phyloP scores from a whole-genome alignment of 1,140 invertebrate genomes.

The Drosophila prosaltans region DNA sequence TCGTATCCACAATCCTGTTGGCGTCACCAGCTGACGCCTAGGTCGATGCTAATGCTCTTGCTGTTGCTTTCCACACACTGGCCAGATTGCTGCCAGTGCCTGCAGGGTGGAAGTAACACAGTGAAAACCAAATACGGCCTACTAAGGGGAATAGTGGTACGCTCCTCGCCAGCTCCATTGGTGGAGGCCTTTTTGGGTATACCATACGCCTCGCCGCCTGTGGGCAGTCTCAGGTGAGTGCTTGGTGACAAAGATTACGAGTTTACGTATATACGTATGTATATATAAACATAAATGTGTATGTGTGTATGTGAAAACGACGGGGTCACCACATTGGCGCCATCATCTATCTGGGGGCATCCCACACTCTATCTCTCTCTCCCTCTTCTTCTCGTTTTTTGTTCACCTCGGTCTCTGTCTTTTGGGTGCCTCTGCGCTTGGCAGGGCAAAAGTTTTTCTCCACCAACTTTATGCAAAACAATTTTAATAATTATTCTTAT shows the following conservation, averaged over 20 bases:
- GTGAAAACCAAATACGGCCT: constrained; percentile 94
- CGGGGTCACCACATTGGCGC: constrained; percentile 33
- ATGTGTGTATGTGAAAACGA: constrained; percentile 22
- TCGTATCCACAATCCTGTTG: constrained; percentile 45
- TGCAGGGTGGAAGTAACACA: constrained; percentile 86
- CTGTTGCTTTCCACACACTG: constrained; percentile 66
- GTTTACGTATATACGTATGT: not conserved
- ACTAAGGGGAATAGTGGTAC: constrained; percentile 91
- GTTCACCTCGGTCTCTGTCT: not conserved
- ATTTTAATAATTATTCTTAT: constrained; percentile 81
- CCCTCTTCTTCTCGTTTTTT: no score
- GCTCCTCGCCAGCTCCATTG: constrained; percentile 89
- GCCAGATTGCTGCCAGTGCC: constrained; percentile 71
- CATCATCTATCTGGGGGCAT: constrained; percentile 1
- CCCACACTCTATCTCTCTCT: not conserved
- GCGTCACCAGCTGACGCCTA: constrained; percentile 37
- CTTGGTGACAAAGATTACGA: constrained; percentile 30
- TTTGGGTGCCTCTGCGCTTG: constrained; percentile 15
- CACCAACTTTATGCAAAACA: constrained; percentile 64
- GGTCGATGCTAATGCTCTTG: constrained; percentile 54
- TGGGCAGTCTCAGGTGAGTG: constrained; percentile 82
- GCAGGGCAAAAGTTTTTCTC: constrained; percentile 46
- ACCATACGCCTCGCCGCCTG: constrained; percentile 91
- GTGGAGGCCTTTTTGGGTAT: constrained; percentile 98
- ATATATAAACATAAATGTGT: not conserved